Percentiles rank a stretch among this genome's conserved stretches.
Conservation (phyloP, 2,113 vertebrate genomes). For the Lepidothrix coronata region DNA sequence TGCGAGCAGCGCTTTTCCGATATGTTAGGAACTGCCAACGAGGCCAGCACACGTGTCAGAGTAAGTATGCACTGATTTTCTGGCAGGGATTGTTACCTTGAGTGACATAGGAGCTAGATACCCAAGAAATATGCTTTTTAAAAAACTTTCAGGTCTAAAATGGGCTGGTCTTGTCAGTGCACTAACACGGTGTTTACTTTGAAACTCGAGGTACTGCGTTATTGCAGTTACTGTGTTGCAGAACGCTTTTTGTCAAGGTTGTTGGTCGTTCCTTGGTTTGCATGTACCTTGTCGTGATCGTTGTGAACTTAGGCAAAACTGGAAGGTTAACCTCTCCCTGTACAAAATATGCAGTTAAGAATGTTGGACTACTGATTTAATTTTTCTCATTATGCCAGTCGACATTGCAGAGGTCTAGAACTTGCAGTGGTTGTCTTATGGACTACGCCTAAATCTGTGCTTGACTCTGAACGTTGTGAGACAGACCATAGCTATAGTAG, state of each 20-base stretch:
- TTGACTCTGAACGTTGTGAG: background rate
- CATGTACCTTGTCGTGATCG: background rate
- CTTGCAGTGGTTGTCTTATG: background rate
- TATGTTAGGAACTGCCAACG: slow-evolving; percentile 89
- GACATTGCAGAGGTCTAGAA: background rate
- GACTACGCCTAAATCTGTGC: background rate
- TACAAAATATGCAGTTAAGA: background rate
- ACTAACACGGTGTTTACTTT: background rate
- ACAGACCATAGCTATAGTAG: background rate
- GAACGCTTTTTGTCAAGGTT: background rate
- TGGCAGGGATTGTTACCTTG: background rate
- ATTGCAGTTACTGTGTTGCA: background rate
- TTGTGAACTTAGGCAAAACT: background rate
- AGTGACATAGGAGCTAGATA: background rate
- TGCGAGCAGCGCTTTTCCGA: slow-evolving; percentile 97
- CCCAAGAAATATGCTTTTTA: background rate
- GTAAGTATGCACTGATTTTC: slow-evolving; percentile 74
- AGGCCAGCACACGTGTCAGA: slow-evolving; percentile 85
- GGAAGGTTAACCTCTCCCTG: background rate
- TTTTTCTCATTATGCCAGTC: background rate
- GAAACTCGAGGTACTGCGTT: background rate
- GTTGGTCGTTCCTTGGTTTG: background rate
- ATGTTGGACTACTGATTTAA: background rate
- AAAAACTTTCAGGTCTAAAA: background rate
- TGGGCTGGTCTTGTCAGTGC: background rate